A percentile compares a stretch with the other conserved stretches of the same genome.
Evolutionary conservation across 2,888 invertebrate species (phyloP).

Genomic region (Anoplius nigerrimus): DNA sequence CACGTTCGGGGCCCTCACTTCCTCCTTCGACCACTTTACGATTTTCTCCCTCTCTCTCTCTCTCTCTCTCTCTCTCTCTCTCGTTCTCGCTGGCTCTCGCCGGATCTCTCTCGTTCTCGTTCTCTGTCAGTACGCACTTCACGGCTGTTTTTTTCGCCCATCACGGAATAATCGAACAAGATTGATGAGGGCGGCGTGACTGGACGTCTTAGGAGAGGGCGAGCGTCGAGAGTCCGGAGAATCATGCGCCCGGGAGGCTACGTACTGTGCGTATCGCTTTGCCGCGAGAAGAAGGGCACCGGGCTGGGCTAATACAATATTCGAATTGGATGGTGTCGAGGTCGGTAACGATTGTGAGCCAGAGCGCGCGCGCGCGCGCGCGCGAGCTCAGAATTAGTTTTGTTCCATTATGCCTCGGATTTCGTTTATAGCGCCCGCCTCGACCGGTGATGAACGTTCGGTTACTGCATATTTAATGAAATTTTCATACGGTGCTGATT

Average conservation of each 20-base stretch:
- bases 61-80: constrained; percentile 49
- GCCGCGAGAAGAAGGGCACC: constrained; percentile 15
- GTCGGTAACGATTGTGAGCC: neutral
- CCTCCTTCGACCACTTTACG: constrained; percentile 17
- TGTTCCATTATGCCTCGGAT: no score
- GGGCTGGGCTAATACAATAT: constrained; percentile 6
- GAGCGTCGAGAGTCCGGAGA: neutral
- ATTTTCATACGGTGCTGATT: no score
- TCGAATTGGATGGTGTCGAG: neutral
- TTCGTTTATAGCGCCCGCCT: no score
- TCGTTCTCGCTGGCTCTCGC: constrained; percentile 16
- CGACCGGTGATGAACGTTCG: no score
- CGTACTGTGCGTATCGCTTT: constrained; percentile 15
- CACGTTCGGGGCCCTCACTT: neutral
- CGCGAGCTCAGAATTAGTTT: neutral
- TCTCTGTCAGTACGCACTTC: constrained; percentile 12
- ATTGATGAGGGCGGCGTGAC: constrained; percentile 74
- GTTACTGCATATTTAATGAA: no score
- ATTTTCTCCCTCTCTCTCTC: constrained; percentile 8
- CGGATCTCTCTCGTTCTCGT: constrained; percentile 20
- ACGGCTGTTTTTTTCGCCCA: constrained; percentile 66
- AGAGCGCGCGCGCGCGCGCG: neutral
- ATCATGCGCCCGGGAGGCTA: constrained; percentile 4
- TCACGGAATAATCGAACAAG: constrained; percentile 75
- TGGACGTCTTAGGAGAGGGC: constrained; percentile 41